Evolutionary conservation across 2,113 vertebrate species (phyloP).

Genomic region (Lophochroa leadbeateri): DNA sequence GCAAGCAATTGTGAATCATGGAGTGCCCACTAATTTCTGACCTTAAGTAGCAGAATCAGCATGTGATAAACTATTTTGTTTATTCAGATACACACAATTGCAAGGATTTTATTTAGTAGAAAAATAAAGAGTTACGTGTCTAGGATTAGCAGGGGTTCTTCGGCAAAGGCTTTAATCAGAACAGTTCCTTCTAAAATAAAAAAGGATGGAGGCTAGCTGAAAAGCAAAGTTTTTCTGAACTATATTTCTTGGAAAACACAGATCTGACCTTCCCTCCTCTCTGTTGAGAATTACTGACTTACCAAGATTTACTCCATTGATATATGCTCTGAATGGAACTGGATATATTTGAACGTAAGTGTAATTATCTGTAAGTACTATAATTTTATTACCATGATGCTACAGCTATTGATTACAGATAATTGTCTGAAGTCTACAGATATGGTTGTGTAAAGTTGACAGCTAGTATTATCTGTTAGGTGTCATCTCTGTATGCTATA

Average conservation of each 20-base stretch:
- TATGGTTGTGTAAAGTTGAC: slow-evolving; percentile 52
- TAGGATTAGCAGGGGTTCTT: background rate
- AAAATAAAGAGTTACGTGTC: background rate
- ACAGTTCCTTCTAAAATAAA: background rate
- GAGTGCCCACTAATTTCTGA: background rate
- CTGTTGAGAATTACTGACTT: slow-evolving; percentile 63
- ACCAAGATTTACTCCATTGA: slow-evolving; percentile 72
- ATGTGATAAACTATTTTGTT: background rate
- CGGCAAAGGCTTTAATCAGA: background rate
- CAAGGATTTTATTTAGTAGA: background rate
- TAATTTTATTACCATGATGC: slow-evolving; percentile 80
- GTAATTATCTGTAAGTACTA: slow-evolving; percentile 81
- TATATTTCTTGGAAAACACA: slow-evolving; percentile 66
- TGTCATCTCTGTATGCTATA: background rate
- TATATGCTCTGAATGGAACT: slow-evolving; percentile 60
- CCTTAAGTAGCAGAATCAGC: background rate
- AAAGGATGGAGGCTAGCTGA: slow-evolving; percentile 24
- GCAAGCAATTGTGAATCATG: background rate
- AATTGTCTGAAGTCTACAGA: slow-evolving; percentile 69
- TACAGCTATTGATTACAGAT: slow-evolving; percentile 81
- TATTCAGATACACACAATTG: background rate
- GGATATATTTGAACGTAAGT: slow-evolving; percentile 73
- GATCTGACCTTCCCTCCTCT: slow-evolving; percentile 17
- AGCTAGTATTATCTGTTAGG: slow-evolving; percentile 33
- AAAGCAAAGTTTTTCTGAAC: slow-evolving; percentile 51